Base-by-base conservation (phyloP, 2,797 vertebrate species). In the Gephyroberyx darwinii region DNA sequence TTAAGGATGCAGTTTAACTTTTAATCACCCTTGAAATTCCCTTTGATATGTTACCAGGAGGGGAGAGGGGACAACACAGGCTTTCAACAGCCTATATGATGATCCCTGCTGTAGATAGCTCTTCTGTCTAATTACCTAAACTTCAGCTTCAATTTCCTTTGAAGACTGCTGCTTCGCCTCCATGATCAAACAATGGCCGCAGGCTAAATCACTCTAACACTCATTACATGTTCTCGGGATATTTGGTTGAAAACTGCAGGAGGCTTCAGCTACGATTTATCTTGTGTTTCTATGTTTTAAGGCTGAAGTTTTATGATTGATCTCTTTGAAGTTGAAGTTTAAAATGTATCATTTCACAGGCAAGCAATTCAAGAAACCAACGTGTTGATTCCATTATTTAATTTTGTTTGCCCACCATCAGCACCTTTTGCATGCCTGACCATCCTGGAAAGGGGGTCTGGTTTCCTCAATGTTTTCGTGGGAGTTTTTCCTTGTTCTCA, bases 21-120 rank as follows among this genome's bases (percentile, higher is more conserved):
- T 91, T 90, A 92, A 92, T 91, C 87, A 88, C 82, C 91, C 83
- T 86, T 88, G 81, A 86, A 89, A 90, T 89, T 92, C 89, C 82
- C 89, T 89, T 90, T 86, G 81, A 90, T 90, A 81, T 77, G 81
- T 84, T 85, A 84, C 69, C 26, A 45, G 83, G 77, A 69, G 82
- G 65, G 65, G 68, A 82, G 84, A 84, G 68, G 86, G 88, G 83
- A 88, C 82, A 74, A 84, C 73, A 35, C 67, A 7, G 53, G 72
- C 82, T 82, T 82, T 79, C 84, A 73, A 30, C 82, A 71, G 75
- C 70, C 69, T 56, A 39, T 59, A 61, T 67, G 84, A 80, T 66
- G 88, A 87, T 80, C 84, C 81, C 78, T 63, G 81, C 70, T 79
- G 79, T 30, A 85, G 83, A 91, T 88, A 81, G 81, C 81, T 84